Evolutionary conservation across 2,797 vertebrate genomes (phyloP), one percentile per base, ranked within the genome.

Genomic region (Phalloptychus januarius): DNA sequence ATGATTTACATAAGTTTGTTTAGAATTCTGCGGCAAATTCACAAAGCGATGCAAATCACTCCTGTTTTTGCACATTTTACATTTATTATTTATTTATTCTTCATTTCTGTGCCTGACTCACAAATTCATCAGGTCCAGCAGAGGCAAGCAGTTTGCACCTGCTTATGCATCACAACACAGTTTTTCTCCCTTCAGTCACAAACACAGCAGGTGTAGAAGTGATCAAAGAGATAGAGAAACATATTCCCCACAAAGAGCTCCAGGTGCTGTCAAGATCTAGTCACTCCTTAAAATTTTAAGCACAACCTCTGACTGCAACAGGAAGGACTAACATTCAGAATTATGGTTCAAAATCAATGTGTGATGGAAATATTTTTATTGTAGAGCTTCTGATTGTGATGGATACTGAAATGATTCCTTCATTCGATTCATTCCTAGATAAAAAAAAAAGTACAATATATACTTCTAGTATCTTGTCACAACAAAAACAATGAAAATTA

Each of bases 111-210:
- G 28, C 61, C 18, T 38, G 33, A 20, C 36, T 65, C 61, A 38
- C 16, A 65, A 38, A 20, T 36, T 38, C 33, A 36, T 65, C 31
- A 65, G 61, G 33, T 65, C 33, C 28, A 36, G 61, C 61, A 65
- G 33, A 65, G 38, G 61, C 61, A 65, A 65, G 33, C 33, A 65
- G 61, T 65, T 65, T 65, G 33, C 61, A 65, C 33, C 33, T 28
- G 61, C 20, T 36, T 65, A 36, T 65, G 61, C 61, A 65, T 65
- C 61, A 65, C 28, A 38, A 36, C 31, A 36, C 61, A 65, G 33
- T 38, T 36, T 65, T 38, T 36, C 33, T 65, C 18, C 61, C 61
- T 65, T 65, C 61, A 65, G 40, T 70, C 67, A 70, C 38, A 70
- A 70, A 70, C 67, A 42, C 40, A 44, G 38, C 38, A 70, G 67